phyloP scores from a whole-genome alignment of 2,888 invertebrate species.

The Tethea ocularis region DNA sequence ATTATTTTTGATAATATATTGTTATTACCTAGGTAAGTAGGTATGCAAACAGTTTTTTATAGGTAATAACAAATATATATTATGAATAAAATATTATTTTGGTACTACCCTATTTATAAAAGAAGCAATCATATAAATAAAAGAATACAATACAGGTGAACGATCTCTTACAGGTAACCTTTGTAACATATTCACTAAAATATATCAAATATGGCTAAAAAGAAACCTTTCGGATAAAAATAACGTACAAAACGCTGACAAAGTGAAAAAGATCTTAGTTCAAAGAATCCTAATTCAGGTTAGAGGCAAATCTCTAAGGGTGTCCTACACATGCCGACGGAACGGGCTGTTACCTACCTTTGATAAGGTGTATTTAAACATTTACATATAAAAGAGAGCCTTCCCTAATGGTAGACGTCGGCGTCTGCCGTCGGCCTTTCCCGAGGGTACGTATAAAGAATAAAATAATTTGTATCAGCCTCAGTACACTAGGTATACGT shows the following conservation, averaged over 20 bases:
- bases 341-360: conserved; percentile 1
- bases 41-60: too few species aligned
- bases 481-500: neutral
- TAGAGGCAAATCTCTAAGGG: conserved; percentile 12
- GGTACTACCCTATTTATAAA: too few species aligned
- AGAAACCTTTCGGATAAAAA: neutral
- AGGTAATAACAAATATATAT: too few species aligned
- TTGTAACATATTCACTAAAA: neutral
- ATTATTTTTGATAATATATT: too few species aligned
- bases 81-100: too few species aligned
- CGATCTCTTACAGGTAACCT: too few species aligned
- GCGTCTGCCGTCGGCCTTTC: conserved; percentile 19
- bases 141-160: too few species aligned
- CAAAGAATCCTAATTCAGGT: neutral
- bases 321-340: conserved; percentile 18
- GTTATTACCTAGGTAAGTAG: too few species aligned
- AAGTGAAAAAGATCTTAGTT: neutral
- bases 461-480: conserved; percentile 25
- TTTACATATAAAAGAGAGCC: conserved; percentile 30
- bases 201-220: neutral
- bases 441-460: conserved; percentile 18
- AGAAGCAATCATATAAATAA: too few species aligned
- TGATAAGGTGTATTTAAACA: conserved; percentile 24
- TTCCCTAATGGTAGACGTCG: conserved; percentile 13
- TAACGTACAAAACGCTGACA: neutral